phyloP scores from a whole-genome alignment of 2,888 invertebrate genomes.

The Ectemnius lituratus region DNA sequence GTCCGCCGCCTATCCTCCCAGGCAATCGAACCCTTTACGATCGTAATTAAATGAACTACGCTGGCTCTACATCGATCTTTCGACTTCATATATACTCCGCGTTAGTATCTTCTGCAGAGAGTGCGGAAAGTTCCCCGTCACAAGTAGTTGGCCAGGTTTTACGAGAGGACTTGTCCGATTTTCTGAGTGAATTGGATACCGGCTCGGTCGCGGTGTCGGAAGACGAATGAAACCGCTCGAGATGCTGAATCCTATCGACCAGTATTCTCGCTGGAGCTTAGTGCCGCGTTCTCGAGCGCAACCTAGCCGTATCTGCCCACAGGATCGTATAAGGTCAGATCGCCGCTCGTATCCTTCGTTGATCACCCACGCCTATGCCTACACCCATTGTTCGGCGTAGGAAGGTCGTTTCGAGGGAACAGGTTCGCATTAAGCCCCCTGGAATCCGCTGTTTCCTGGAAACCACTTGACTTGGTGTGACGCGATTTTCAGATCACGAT shows the following conservation, averaged over 20 bases:
- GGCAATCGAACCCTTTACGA: neutral
- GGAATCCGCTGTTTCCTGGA: slow-evolving; percentile 60
- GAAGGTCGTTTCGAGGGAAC: slow-evolving; percentile 59
- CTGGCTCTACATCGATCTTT: neutral
- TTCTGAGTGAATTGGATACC: no score
- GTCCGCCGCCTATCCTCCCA: neutral
- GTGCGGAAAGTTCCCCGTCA: no score
- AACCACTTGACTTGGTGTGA: slow-evolving; percentile 51
- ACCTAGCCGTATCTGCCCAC: slow-evolving; percentile 35
- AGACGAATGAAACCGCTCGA: neutral
- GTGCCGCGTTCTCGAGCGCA: slow-evolving; percentile 29
- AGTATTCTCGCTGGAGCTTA: neutral
- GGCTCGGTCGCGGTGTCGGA: neutral
- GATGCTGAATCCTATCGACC: neutral
- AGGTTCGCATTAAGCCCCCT: slow-evolving; percentile 55
- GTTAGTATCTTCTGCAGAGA: no score
- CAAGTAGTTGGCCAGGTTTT: no score
- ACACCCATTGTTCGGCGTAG: slow-evolving; percentile 60
- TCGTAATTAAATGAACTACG: slow-evolving; percentile 2
- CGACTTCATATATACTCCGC: no score
- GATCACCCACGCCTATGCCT: slow-evolving; percentile 68
- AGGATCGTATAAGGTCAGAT: slow-evolving; percentile 66
- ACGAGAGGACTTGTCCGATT: no score
- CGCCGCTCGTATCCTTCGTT: slow-evolving; percentile 62
- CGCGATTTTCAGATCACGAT: slow-evolving; percentile 56